Conservation (phyloP, 2,888 invertebrate species). For the Electrophaes corylata region DNA sequence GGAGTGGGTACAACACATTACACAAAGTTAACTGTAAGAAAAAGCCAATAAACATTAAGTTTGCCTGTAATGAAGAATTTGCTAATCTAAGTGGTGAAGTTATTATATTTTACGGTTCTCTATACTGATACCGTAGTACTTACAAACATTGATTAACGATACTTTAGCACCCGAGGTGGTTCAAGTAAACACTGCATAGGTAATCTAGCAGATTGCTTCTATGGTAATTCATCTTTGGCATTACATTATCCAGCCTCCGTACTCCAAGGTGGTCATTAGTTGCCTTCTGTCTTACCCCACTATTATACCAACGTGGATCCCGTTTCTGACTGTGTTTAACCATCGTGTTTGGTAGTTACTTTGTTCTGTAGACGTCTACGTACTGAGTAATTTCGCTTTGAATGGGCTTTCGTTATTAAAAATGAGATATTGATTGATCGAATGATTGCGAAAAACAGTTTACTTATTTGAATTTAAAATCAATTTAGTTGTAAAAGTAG, state of each 20-base stretch:
- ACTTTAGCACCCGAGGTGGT: slow-evolving; percentile 21
- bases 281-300: slow-evolving; percentile 31
- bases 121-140: too few species aligned
- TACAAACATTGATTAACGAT: slow-evolving; percentile 25
- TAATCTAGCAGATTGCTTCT: slow-evolving; percentile 24
- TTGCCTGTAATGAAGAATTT: too few species aligned
- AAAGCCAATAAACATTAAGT: too few species aligned
- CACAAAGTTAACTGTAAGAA: too few species aligned
- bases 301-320: slow-evolving; percentile 23
- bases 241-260: slow-evolving; percentile 26
- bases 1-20: too few species aligned
- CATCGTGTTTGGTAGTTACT: slow-evolving; percentile 18
- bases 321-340: slow-evolving; percentile 30
- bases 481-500: too few species aligned
- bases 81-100: too few species aligned
- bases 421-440: background rate
- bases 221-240: slow-evolving; percentile 28
- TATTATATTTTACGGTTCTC: too few species aligned
- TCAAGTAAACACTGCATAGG: slow-evolving; percentile 23
- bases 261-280: slow-evolving; percentile 25
- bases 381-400: slow-evolving; percentile 7
- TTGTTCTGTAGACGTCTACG: slow-evolving; percentile 5
- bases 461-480: too few species aligned
- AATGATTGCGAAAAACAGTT: too few species aligned
- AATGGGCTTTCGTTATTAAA: background rate